Base-by-base conservation (phyloP, 2,888 invertebrate species). In the Sphaeridia pumilis region DNA sequence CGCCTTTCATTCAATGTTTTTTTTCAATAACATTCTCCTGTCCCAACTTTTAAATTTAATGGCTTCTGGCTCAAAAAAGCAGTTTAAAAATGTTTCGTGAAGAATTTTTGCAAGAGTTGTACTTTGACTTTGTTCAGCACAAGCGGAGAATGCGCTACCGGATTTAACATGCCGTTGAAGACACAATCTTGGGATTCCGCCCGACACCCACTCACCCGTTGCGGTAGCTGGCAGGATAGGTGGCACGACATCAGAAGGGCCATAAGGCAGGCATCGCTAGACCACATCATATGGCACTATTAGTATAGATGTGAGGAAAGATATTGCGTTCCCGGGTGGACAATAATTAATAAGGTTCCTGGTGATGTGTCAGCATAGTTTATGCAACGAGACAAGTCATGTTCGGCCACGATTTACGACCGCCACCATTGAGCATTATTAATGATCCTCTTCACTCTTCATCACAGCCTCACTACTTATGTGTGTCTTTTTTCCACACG, bases 281-380 rank as follows among this genome's bases (percentile, higher is more conserved):
- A 22, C n/a, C n/a, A 7, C 20, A 43, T 17, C 20, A 20, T 27
- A 43, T 17, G 38, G 28, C 26, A 49, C 49, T 41, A 49, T 27
- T 31, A 56, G 44, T 35, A 59, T 54, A 55, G 58, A 58, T 58
- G 54, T 41, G 49, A 55, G 57, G 53, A 42, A 55, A 52, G 60
- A 63, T 63, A 63, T 52, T 47, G 45, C 31, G 38, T 56, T 60
- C 63, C 60, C 60, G 54, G 54, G 60, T 63, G 63, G 60, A 63
- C 60, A 63, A 63, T 63, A 63, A 63, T 63, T 63, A 63, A 63
- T 63, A 59, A 60, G 56, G 58, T 58, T 59, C 53, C 59, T 59
- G 59, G 58, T 56, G 60, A 58, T 56, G 58, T 60, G 60, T 59
- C 60, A 63, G 57, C 59, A 58, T 52, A 51, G 52, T 57, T 55